Evolutionary conservation across 2,113 vertebrate genomes (phyloP), one percentile per base, ranked within the genome.

Genomic region (Channa argus): DNA sequence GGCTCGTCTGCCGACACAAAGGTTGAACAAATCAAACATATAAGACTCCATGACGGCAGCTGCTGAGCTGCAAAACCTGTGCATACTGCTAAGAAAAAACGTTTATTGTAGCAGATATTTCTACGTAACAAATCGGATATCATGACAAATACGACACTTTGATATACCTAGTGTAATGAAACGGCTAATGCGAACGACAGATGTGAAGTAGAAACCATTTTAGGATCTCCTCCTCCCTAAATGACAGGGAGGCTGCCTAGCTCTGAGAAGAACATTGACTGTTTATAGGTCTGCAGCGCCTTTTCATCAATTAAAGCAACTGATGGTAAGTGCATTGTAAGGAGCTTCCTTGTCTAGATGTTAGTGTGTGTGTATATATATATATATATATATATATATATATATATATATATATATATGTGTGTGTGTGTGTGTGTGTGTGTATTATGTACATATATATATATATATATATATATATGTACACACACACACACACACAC

Each of bases 241-340:
- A 82, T 82, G 54, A 80, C 33, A 78, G 37, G 63, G 52, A 77
- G 76, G 60, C 63, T 65, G 74, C 52, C n/a, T 33, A 54, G 71
- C 58, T 5, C 47, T 47, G 66, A 88, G 53, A 82, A 79, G 74
- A 86, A 74, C 77, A 85, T 5, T 66, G 34, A 63, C 59, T 52
- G 44, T 3, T 9, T 37, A 4, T 12, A 81, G 11, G 80, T 66
- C 44, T 13, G 53, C 58, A 33, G 6, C n/a, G 55, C 13, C 12
- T 41, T 49, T 37, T 34, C 39, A 45, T 36, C 56, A 71, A 4
- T 38, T 45, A 50, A 37, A 82, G 50, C 49, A 59, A 58, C 58
- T 54, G 33, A 92, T 92, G 91, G 91, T 92, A 69, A 91, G 91
- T 82, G 24, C 24, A 24, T 24, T 24, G 24, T 24, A 24, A 24